phyloP scores from a whole-genome alignment of 2,797 vertebrate genomes.

The Paramormyrops hopkinsi region DNA sequence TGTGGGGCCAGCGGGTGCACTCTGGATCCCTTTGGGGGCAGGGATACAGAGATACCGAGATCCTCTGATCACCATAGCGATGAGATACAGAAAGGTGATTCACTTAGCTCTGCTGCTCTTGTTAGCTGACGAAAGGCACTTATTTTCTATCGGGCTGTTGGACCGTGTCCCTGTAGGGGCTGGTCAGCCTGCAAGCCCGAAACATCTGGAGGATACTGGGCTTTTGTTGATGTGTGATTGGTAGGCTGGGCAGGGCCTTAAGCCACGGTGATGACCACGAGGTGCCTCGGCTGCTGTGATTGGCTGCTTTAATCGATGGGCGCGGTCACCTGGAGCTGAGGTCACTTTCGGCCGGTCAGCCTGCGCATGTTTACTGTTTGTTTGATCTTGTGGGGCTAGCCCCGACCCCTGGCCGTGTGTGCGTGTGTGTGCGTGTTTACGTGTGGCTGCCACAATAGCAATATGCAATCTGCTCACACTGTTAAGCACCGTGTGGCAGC shows the following conservation, averaged over 20 bases:
- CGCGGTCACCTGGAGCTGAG: background rate
- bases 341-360: background rate
- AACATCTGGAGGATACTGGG: background rate
- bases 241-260: background rate
- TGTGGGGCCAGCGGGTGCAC: background rate
- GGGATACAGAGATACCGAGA: background rate
- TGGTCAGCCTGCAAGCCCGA: background rate
- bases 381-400: background rate
- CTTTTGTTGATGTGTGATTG: background rate
- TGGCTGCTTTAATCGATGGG: background rate
- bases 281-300: background rate
- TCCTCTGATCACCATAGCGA: background rate
- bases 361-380: background rate
- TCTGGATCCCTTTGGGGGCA: background rate
- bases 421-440: background rate
- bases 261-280: background rate
- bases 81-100: background rate
- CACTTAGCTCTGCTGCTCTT: background rate
- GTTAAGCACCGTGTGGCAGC: conserved; percentile 36
- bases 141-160: background rate
- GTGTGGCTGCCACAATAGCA: background rate
- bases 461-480: conserved; percentile 17
- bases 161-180: background rate
- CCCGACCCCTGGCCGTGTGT: background rate
- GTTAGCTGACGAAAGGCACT: background rate